These are phyloP conservation scores for Nasonia oneida DNA, from an alignment of 2,888 invertebrate genomes.

Conservation along the genomic window DNA sequence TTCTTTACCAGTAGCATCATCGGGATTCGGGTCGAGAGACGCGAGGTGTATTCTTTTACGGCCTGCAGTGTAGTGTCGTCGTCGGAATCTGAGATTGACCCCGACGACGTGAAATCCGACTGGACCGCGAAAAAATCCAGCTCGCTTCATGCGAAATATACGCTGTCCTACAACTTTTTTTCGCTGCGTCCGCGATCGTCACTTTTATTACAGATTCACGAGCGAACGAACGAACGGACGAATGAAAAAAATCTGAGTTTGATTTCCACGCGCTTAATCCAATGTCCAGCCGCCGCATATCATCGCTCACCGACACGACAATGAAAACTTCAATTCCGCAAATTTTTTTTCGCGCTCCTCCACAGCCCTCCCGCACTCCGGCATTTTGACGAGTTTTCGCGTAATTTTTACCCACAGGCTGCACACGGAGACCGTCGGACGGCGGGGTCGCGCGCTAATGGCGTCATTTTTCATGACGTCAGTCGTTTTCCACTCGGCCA, in stretches of 20 bases:
- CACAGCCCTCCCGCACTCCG: not conserved
- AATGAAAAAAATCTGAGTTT: not conserved
- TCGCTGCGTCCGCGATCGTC: not conserved
- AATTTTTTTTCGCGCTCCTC: not conserved
- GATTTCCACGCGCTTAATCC: conserved; percentile 3
- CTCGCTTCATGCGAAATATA: not conserved
- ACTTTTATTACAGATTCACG: not conserved
- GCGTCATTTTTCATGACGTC: conserved; percentile 68
- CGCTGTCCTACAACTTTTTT: not conserved
- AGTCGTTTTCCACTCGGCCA: conserved; percentile 70
- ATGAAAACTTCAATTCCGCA: conserved; percentile 27
- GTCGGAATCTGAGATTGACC: not conserved
- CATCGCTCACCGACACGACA: conserved; percentile 10
- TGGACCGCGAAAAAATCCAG: no score
- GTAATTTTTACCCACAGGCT: conserved; percentile 51
- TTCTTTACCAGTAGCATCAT: not conserved
- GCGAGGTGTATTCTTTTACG: not conserved
- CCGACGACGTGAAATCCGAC: not conserved
- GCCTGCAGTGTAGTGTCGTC: not conserved
- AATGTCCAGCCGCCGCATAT: not conserved
- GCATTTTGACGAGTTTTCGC: conserved; percentile 49
- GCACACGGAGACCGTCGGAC: not conserved
- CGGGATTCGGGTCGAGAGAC: not conserved
- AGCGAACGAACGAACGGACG: not conserved
- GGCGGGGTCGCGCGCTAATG: conserved; percentile 30